Conservation (phyloP, 2,113 vertebrate species). For the Amphilophus citrinellus region DNA sequence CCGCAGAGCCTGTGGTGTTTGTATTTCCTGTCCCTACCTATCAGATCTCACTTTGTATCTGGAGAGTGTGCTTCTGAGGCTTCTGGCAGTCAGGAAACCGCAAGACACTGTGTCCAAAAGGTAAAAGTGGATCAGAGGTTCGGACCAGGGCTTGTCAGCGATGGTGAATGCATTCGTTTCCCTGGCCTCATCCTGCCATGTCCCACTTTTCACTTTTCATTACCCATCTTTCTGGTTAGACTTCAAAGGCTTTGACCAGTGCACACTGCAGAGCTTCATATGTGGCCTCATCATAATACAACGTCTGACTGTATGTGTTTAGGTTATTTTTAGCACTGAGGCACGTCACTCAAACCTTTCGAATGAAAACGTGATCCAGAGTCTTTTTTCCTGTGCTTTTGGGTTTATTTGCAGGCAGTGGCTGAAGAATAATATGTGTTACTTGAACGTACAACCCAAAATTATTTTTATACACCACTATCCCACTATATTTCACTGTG, state of each 20-base stretch:
- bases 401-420: neutral
- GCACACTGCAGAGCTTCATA: conserved; percentile 28
- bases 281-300: conserved; percentile 32
- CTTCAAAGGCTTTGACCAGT: conserved; percentile 59
- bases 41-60: conserved; percentile 55
- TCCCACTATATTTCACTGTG: neutral
- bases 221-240: conserved; percentile 41
- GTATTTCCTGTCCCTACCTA: conserved; percentile 58
- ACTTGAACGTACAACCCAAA: neutral
- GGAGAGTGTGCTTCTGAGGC: conserved; percentile 28
- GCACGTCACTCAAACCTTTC: neutral
- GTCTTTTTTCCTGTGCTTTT: neutral
- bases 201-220: conserved; percentile 66
- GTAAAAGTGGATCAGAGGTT: conserved; percentile 59
- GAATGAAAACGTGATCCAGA: neutral
- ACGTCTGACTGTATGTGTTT: conserved; percentile 2
- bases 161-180: conserved; percentile 62
- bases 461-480: neutral
- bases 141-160: conserved; percentile 51
- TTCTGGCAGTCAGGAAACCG: conserved; percentile 33
- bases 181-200: conserved; percentile 55
- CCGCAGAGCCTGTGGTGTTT: conserved; percentile 44
- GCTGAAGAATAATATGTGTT: neutral
- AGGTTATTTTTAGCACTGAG: conserved; percentile 25
- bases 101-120: conserved; percentile 55